phyloP scores from a whole-genome alignment of 2,113 vertebrate genomes.

The Pomatorhinus ruficollis region DNA sequence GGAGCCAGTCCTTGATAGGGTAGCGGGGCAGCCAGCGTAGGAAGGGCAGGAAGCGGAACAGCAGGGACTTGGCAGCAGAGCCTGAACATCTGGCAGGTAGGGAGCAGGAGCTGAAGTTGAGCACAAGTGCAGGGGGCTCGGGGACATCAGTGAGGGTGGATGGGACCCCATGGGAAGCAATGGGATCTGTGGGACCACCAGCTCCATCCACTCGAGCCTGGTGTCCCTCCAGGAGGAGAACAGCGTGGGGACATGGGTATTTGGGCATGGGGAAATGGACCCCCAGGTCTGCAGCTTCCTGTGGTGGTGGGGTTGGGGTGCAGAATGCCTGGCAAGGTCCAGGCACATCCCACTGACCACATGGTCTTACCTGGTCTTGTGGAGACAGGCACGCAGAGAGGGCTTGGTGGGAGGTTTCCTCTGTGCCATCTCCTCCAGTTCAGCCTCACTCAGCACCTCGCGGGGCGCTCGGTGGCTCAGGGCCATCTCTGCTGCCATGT shows the following conservation, averaged over 20 bases:
- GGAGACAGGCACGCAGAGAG: slow-evolving; percentile 29
- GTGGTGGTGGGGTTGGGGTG: not conserved
- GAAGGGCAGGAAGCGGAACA: slow-evolving; percentile 81
- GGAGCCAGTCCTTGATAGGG: slow-evolving; percentile 82
- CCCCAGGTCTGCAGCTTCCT: not conserved
- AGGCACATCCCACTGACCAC: not conserved
- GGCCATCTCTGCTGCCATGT: not conserved
- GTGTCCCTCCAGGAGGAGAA: not conserved
- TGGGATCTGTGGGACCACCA: not conserved
- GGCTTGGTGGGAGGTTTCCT: slow-evolving; percentile 18
- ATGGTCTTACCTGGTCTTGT: not conserved
- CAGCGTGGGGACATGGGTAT: not conserved
- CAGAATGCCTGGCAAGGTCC: not conserved
- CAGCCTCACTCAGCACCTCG: slow-evolving; percentile 75
- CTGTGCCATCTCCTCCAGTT: slow-evolving; percentile 79
- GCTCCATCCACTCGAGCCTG: not conserved
- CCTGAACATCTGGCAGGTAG: slow-evolving; percentile 79
- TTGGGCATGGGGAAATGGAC: not conserved
- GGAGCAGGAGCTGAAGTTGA: not conserved
- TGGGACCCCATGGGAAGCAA: not conserved
- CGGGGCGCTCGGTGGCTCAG: slow-evolving; percentile 24
- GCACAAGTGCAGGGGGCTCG: not conserved
- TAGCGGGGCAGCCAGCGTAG: slow-evolving; percentile 88
- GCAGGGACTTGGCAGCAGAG: slow-evolving; percentile 63
- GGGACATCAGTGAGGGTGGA: not conserved